Percentiles rank a stretch among this genome's conserved stretches.
Conservation (phyloP, 2,888 invertebrate genomes). For the Rotaria macrura region DNA sequence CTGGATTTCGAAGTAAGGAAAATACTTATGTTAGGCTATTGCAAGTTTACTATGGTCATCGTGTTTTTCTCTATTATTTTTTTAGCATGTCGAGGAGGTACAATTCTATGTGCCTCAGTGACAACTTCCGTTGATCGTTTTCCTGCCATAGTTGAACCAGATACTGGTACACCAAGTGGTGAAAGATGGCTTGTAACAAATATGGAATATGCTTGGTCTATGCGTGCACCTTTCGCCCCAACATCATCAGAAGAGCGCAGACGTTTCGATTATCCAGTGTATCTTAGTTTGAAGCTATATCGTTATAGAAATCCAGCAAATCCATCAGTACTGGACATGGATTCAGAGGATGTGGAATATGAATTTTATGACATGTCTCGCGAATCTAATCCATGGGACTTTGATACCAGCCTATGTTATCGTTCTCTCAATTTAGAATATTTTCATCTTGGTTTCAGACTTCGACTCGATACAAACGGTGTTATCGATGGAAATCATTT, state of each 20-base stretch:
- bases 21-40: neutral
- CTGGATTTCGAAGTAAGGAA: neutral
- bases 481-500: neutral
- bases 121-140: neutral
- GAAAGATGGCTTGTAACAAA: neutral
- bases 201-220: neutral
- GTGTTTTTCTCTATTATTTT: neutral
- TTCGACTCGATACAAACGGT: neutral
- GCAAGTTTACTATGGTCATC: neutral
- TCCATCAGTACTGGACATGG: neutral
- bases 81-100: neutral
- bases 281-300: neutral
- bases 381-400: neutral
- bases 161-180: neutral
- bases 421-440: neutral
- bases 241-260: neutral
- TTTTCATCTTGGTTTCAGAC: neutral
- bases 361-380: neutral
- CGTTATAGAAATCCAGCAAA: neutral
- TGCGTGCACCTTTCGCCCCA: neutral
- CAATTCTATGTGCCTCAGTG: neutral
- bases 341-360: neutral
- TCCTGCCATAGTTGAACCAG: neutral
- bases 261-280: constrained; percentile 1
- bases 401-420: neutral